phyloP scores from a whole-genome alignment of 2,888 invertebrate species.

The Nomada hirtipes region DNA sequence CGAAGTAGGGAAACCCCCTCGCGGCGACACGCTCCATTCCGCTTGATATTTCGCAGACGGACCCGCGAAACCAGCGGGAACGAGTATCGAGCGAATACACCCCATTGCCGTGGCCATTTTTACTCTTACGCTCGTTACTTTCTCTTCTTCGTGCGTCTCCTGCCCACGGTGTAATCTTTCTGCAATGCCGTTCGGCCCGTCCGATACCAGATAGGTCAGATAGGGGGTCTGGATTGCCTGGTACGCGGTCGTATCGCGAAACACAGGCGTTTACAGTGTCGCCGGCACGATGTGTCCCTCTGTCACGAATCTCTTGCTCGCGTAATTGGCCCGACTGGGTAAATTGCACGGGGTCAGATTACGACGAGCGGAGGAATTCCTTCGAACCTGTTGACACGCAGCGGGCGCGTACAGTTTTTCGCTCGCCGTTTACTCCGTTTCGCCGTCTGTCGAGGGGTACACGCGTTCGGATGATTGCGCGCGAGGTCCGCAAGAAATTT shows the following conservation, averaged over 20 bases:
- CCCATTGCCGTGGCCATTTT: constrained; percentile 52
- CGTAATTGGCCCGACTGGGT: constrained; percentile 69
- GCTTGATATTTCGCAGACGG: constrained; percentile 36
- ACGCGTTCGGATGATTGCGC: not conserved
- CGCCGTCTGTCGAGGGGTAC: not conserved
- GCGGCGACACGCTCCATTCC: not conserved
- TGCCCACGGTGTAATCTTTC: constrained; percentile 8
- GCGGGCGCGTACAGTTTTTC: not conserved
- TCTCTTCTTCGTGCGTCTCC: constrained; percentile 26
- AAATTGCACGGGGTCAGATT: constrained; percentile 72
- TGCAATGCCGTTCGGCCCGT: not conserved
- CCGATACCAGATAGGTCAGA: constrained; percentile 46
- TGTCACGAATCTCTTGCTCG: constrained; percentile 71
- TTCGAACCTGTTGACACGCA: constrained; percentile 12
- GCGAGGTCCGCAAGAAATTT: not conserved
- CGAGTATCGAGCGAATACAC: constrained; percentile 36
- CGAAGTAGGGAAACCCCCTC: not conserved
- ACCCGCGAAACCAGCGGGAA: not conserved
- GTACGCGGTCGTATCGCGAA: constrained; percentile 53
- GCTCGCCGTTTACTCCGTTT: not conserved
- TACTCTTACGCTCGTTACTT: constrained; percentile 41
- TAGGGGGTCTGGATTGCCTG: constrained; percentile 60
- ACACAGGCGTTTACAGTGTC: constrained; percentile 31
- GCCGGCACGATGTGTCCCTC: constrained; percentile 19
- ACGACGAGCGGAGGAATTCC: constrained; percentile 54